phyloP scores from a whole-genome alignment of 2,113 vertebrate species.

The Cephalopterus ornatus region DNA sequence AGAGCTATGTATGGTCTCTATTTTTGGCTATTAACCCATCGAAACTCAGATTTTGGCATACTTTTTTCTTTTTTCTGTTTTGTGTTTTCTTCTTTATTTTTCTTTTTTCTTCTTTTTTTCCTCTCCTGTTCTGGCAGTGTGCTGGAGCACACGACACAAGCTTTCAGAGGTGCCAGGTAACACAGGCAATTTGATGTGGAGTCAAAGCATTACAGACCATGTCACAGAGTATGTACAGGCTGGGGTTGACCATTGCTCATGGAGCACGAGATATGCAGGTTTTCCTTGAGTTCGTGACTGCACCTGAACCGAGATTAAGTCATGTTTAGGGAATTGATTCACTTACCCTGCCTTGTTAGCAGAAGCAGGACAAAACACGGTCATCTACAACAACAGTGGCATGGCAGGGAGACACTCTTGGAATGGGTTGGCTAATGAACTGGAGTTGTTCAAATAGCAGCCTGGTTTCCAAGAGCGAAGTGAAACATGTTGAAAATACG shows the following conservation, averaged over 20 bases:
- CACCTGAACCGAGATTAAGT: not conserved
- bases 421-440: not conserved
- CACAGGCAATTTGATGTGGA: not conserved
- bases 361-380: not conserved
- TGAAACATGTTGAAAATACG: not conserved
- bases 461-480: not conserved
- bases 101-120: not conserved
- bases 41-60: not conserved
- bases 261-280: not conserved
- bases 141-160: not conserved
- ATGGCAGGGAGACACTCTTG: not conserved
- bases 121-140: not conserved
- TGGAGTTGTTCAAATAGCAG: not conserved
- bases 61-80: not conserved
- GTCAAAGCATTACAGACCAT: not conserved
- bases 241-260: not conserved
- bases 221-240: not conserved
- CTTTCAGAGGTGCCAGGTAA: not conserved
- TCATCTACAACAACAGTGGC: not conserved
- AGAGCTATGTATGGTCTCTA: not conserved
- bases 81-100: too few species aligned
- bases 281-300: not conserved
- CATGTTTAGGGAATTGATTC: not conserved
- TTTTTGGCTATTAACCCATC: not conserved
- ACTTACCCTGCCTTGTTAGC: not conserved